Conservation (phyloP, 2,888 invertebrate genomes). For the Lapara coniferarum region DNA sequence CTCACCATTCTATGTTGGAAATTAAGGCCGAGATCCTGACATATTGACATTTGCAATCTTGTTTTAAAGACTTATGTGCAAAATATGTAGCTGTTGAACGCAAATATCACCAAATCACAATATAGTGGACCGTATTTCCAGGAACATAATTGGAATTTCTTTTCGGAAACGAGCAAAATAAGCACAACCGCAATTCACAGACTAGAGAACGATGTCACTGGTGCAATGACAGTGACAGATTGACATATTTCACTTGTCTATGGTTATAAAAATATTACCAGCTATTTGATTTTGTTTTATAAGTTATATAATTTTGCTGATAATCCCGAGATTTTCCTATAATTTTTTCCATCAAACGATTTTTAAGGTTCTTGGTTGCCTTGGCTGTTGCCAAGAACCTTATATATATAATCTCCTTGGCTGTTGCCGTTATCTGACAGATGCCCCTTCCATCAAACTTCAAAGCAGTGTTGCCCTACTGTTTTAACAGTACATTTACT, state of each 20-base stretch:
- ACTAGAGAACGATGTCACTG: conserved; percentile 28
- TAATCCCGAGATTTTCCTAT: too few relatives aligned
- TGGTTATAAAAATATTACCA: neutral
- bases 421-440: too few relatives aligned
- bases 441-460: too few relatives aligned
- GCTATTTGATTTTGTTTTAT: neutral
- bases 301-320: too few relatives aligned
- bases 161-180: conserved; percentile 61
- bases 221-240: conserved; percentile 20
- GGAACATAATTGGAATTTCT: conserved; percentile 65
- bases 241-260: conserved; percentile 13
- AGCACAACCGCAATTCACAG: conserved; percentile 58
- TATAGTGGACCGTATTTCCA: conserved; percentile 52
- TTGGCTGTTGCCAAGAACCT: too few relatives aligned
- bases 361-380: too few relatives aligned
- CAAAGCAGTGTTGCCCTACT: too few relatives aligned
- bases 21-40: conserved; percentile 84
- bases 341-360: too few relatives aligned
- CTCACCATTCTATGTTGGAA: conserved; percentile 84
- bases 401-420: too few relatives aligned
- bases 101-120: conserved; percentile 51
- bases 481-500: too few relatives aligned
- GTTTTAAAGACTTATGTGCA: conserved; percentile 65
- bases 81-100: conserved; percentile 56
- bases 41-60: conserved; percentile 84